Percentiles rank a stretch among this genome's conserved stretches.
Conservation (phyloP, 2,797 vertebrate genomes). For the Neomorphus geoffroyi region DNA sequence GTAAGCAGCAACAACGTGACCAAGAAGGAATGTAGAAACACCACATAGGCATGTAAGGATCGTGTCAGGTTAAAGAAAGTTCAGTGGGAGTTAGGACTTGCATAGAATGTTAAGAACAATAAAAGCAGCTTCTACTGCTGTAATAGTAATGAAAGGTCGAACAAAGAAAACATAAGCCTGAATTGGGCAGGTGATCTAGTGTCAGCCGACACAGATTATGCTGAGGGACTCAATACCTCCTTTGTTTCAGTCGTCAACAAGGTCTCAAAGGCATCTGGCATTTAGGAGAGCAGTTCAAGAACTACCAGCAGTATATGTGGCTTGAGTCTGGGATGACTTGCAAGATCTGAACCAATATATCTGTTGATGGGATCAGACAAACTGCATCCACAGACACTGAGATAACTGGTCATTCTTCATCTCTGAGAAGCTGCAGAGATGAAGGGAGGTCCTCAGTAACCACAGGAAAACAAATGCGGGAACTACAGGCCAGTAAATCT, state of each 20-base stretch:
- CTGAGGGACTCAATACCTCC: neutral
- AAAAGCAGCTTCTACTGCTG: neutral
- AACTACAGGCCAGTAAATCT: neutral
- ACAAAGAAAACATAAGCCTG: neutral
- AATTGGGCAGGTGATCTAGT: neutral
- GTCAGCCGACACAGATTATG: neutral
- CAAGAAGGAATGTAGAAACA: neutral
- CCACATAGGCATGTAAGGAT: neutral
- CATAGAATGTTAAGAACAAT: neutral
- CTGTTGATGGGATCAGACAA: neutral
- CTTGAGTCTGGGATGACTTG: neutral
- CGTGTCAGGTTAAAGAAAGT: neutral
- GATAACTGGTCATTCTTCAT: neutral
- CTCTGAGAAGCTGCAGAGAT: neutral
- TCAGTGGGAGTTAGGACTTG: neutral
- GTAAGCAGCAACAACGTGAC: neutral
- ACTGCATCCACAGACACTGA: neutral
- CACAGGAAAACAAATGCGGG: neutral
- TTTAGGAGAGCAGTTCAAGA: neutral
- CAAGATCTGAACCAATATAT: neutral
- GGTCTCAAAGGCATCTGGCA: neutral
- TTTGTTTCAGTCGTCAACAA: neutral
- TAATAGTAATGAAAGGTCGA: neutral
- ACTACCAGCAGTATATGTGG: fast-evolving
- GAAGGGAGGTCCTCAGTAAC: neutral